phyloP scores from a whole-genome alignment of 2,797 vertebrate species.

The Onychomys arenicola region DNA sequence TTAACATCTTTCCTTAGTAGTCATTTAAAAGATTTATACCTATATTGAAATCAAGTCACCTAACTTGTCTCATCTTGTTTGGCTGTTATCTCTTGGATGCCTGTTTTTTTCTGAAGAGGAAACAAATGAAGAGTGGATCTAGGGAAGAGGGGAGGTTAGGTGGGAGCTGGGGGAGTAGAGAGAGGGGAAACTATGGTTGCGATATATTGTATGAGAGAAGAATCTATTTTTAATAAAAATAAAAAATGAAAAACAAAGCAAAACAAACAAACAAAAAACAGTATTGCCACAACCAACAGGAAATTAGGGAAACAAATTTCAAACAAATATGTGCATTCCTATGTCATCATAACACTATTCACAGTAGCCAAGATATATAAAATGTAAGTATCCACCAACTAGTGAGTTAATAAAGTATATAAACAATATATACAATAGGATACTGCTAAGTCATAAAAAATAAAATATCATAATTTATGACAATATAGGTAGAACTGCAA shows the following conservation, averaged over 20 bases:
- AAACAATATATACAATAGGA: background rate
- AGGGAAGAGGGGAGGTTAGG: background rate
- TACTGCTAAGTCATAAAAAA: background rate
- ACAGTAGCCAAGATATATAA: background rate
- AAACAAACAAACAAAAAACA: too few relatives aligned
- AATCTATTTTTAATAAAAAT: background rate
- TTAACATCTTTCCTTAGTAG: background rate
- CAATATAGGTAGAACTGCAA: background rate
- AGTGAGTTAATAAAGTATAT: background rate
- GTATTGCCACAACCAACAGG: background rate
- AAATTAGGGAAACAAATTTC: background rate
- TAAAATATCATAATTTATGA: background rate
- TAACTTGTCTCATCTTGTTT: background rate
- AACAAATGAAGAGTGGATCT: background rate
- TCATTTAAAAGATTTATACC: background rate
- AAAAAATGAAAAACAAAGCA: background rate
- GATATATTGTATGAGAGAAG: background rate
- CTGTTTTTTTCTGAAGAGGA: background rate
- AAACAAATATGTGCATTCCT: background rate
- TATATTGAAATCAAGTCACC: background rate
- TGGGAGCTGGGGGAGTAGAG: fast-evolving
- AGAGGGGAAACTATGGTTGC: too few relatives aligned
- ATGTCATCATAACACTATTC: background rate
- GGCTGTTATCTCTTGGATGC: background rate
- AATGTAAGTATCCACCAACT: background rate